phyloP scores from a whole-genome alignment of 2,888 invertebrate species.

The Pandemis heparana region DNA sequence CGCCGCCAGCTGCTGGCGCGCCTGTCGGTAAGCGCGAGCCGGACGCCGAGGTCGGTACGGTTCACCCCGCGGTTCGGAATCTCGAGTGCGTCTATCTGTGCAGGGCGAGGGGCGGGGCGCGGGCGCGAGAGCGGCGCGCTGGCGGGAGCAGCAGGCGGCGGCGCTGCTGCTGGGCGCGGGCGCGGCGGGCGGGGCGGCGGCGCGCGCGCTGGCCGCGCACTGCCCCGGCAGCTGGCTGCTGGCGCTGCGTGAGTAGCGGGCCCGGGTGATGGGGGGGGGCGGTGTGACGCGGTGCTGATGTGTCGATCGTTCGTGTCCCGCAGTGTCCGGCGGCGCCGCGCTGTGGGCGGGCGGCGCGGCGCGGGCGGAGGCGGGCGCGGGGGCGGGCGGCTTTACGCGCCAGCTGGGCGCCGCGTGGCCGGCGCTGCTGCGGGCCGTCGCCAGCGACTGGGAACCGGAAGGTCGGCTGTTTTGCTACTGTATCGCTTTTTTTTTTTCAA shows the following conservation, averaged over 20 bases:
- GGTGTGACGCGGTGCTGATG: background rate
- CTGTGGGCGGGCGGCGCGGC: conserved; percentile 50
- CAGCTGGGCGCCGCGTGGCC: conserved; percentile 53
- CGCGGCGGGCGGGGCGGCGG: conserved; percentile 46
- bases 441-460: conserved; percentile 43
- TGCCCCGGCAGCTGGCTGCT: conserved; percentile 33
- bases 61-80: background rate
- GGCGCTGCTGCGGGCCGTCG: conserved; percentile 54
- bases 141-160: conserved; percentile 43
- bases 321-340: conserved; percentile 50
- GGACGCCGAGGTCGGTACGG: background rate
- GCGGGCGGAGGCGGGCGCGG: conserved; percentile 38
- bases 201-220: conserved; percentile 48
- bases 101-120: background rate
- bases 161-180: conserved; percentile 49
- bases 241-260: conserved; percentile 23
- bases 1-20: conserved; percentile 4
- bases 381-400: conserved; percentile 16
- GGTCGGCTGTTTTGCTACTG: background rate
- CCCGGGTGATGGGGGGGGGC: too few species aligned
- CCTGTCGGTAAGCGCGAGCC: conserved; percentile 1
- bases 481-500: too few species aligned
- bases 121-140: conserved; percentile 27
- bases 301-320: background rate
- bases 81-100: background rate